These are phyloP conservation scores for Chaenogobius annularis DNA, from an alignment of 2,113 vertebrate genomes.

Conservation along the genomic window DNA sequence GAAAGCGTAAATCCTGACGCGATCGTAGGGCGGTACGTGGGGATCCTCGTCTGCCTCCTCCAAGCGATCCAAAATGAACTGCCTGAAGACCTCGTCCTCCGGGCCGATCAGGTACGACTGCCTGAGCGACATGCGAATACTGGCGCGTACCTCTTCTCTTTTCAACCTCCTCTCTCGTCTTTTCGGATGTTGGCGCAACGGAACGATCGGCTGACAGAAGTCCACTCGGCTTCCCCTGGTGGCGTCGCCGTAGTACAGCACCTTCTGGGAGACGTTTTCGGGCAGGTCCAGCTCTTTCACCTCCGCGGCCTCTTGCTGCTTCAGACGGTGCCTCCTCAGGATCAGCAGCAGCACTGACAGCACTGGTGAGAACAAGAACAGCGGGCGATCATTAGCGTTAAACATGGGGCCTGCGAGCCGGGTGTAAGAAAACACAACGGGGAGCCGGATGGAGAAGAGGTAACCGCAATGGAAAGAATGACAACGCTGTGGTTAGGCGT, in stretches of 20 bases:
- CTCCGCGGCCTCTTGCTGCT: conserved; percentile 71
- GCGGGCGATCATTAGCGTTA: conserved; percentile 48
- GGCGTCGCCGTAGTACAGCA: conserved; percentile 81
- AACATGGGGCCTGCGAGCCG: conserved; percentile 47
- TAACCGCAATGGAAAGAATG: conserved; percentile 23
- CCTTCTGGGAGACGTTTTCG: conserved; percentile 83
- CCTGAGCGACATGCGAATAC: conserved; percentile 82
- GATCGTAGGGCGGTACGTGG: conserved; percentile 83
- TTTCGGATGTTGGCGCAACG: conserved; percentile 73
- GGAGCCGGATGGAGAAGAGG: conserved; percentile 41
- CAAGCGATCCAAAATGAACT: conserved; percentile 89
- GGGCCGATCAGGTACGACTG: conserved; percentile 87
- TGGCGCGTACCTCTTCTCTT: conserved; percentile 65
- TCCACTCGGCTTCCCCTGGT: conserved; percentile 68
- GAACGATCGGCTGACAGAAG: conserved; percentile 47
- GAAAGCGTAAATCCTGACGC: conserved; percentile 82
- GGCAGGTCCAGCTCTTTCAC: conserved; percentile 80
- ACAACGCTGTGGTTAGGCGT: conserved; percentile 6
- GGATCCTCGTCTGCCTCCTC: conserved; percentile 85
- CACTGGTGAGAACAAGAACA: conserved; percentile 71
- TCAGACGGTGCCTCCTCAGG: conserved; percentile 76
- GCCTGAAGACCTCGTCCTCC: conserved; percentile 83
- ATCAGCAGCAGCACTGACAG: conserved; percentile 78
- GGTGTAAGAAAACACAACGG: not conserved
- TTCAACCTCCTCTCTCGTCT: conserved; percentile 61